Evolutionary conservation across 2,113 vertebrate species (phyloP).

Genomic region (Osmerus mordax): DNA sequence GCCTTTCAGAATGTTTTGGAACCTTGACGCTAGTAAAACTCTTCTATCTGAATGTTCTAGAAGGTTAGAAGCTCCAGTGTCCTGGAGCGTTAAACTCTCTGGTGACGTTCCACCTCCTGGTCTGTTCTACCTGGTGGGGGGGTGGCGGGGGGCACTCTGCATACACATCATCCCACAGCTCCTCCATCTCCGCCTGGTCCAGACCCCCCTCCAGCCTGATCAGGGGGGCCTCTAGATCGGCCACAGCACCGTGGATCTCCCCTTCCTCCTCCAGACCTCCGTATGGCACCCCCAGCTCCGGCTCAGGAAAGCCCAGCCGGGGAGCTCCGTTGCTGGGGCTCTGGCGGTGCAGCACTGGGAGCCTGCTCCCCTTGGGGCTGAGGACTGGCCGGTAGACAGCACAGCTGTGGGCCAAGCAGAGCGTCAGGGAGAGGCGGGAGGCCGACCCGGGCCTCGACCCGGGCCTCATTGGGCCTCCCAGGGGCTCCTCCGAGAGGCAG

Average conservation of each 20-base stretch:
- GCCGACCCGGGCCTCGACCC: constrained; percentile 35
- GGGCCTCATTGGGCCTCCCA: constrained; percentile 46
- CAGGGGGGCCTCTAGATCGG: constrained; percentile 66
- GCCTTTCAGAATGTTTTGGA: too few relatives aligned
- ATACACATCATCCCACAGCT: constrained; percentile 83
- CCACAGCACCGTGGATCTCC: constrained; percentile 30
- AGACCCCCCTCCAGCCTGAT: constrained; percentile 61
- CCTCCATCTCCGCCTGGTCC: constrained; percentile 76
- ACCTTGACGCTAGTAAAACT: neutral
- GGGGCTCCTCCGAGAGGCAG: constrained; percentile 68
- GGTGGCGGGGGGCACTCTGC: constrained; percentile 84
- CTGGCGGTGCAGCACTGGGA: constrained; percentile 80
- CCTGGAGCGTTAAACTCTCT: neutral
- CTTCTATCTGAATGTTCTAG: neutral
- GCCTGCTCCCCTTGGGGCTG: constrained; percentile 80
- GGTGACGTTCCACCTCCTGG: neutral
- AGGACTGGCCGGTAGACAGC: constrained; percentile 79
- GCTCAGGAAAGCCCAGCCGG: constrained; percentile 52
- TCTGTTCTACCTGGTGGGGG: constrained; percentile 77
- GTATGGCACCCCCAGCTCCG: constrained; percentile 32
- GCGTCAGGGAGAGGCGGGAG: constrained; percentile 74
- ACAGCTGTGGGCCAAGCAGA: constrained; percentile 78
- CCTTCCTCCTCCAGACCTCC: constrained; percentile 33
- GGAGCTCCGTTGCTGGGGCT: constrained; percentile 52
- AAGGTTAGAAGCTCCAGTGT: too few relatives aligned